These are phyloP conservation scores for Drosophila subsilvestris DNA, from an alignment of 2,888 invertebrate species.

Conservation along the genomic window DNA sequence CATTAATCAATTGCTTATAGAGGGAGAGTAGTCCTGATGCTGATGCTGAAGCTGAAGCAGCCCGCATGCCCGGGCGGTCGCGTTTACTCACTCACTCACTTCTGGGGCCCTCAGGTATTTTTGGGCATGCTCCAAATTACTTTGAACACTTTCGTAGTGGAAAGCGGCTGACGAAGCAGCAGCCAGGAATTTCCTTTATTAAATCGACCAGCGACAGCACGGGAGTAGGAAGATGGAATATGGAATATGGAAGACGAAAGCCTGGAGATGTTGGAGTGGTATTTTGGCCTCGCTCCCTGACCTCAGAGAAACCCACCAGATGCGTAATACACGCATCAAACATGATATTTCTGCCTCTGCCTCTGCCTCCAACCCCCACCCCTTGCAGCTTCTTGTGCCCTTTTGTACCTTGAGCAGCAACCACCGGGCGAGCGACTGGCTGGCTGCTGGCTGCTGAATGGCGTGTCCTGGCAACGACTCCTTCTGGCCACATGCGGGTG, in stretches of 20 bases:
- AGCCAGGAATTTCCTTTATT: constrained; percentile 75
- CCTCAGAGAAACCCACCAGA: constrained; percentile 69
- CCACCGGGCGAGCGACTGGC: constrained; percentile 57
- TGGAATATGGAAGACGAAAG: constrained; percentile 38
- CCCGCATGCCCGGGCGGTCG: constrained; percentile 32
- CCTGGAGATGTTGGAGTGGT: constrained; percentile 35
- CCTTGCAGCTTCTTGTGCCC: constrained; percentile 22
- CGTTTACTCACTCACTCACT: constrained; percentile 2
- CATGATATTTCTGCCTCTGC: constrained; percentile 65
- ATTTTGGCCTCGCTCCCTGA: constrained; percentile 45
- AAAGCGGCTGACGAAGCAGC: constrained; percentile 41
- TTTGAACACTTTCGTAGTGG: constrained; percentile 71
- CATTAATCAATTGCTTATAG: constrained; percentile 80
- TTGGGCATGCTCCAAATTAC: constrained; percentile 78
- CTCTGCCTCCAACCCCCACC: constrained; percentile 34
- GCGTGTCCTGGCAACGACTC: constrained; percentile 51
- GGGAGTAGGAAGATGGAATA: constrained; percentile 41
- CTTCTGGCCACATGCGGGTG: constrained; percentile 61
- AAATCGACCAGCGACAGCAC: constrained; percentile 69
- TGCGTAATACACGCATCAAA: constrained; percentile 75
- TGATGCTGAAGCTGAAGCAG: constrained; percentile 15
- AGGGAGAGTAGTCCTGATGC: constrained; percentile 38
- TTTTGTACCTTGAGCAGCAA: constrained; percentile 51
- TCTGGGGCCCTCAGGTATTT: constrained; percentile 66
- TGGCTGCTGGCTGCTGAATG: constrained; percentile 22